Evolutionary conservation across 2,113 vertebrate genomes (phyloP), one percentile per base, ranked within the genome.

Genomic region (Sorex fumeus): DNA sequence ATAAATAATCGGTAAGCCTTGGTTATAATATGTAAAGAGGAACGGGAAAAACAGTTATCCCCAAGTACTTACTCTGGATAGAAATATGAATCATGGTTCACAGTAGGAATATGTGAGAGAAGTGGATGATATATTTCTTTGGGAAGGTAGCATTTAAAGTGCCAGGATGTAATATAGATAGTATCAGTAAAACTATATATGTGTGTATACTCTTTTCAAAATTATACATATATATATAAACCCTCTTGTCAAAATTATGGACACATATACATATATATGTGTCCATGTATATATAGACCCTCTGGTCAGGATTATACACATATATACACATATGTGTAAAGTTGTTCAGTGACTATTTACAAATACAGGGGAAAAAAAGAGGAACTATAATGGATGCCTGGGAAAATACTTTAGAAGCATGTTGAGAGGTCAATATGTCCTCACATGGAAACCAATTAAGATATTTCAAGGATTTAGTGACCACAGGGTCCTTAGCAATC

Each of bases 71-170:
- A n/a, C 16, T 79, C 23, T 82, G 36, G 13, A 16, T 43, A 53
- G 15, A 77, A 82, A 69, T 36, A 8, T 25, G 36, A 64, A 30
- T 36, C 5, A 2, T 66, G 47, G 32, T 47, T 40, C 34, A 7
- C 8, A 1, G 0, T 8, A 0, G 70, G 28, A 40, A 3, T 25
- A 64, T 60, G 18, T 50, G 1, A 2, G 19, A 12, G 21, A 32
- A 11, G 12, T 10, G 30, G 6, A 12, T 70, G 47, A 8, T n/a
- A 21, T 0, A 6, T 27, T 76, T 30, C 32, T 43, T 47, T 45
- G 50, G 66, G 53, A 75, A 93, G 47, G 27, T 23, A 23, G 15
- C 62, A 76, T 69, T 28, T 50, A 28, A 62, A 3, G 30, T 50
- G 7, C 69, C 25, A 1, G 18, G 71, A 9, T 62, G 15, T 77